Evolutionary conservation across 2,888 invertebrate genomes (phyloP).

Genomic region (Napeogenes sylphis): DNA sequence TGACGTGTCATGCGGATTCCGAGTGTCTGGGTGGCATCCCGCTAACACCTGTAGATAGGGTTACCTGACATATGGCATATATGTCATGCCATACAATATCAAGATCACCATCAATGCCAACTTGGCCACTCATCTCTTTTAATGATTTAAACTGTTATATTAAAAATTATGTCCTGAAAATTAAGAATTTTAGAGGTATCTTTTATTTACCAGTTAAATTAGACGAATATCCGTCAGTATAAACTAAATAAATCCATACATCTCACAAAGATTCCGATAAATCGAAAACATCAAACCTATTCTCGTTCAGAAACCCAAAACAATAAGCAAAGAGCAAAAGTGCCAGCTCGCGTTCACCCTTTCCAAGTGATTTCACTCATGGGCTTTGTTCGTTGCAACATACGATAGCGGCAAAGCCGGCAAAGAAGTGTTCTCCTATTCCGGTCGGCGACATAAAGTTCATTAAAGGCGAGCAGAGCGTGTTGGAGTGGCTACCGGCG

Average conservation of each 20-base stretch:
- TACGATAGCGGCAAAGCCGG: conserved; percentile 64
- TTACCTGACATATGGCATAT: not conserved
- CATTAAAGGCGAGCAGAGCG: conserved; percentile 74
- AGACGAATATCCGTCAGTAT: too few relatives aligned
- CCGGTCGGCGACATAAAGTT: conserved; percentile 74
- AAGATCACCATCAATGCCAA: not conserved
- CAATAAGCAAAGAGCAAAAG: conserved; percentile 60
- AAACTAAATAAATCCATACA: too few relatives aligned
- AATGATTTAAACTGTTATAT: too few relatives aligned
- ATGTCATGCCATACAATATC: not conserved
- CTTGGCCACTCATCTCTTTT: too few relatives aligned
- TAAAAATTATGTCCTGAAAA: too few relatives aligned
- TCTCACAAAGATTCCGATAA: conserved; percentile 7
- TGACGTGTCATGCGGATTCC: conserved; percentile 1
- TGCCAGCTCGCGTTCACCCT: conserved; percentile 59
- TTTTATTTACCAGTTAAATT: too few relatives aligned
- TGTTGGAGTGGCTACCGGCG: conserved; percentile 67
- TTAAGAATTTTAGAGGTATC: too few relatives aligned
- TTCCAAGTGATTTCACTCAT: conserved; percentile 64
- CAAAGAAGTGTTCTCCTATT: conserved; percentile 73
- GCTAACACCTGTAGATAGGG: conserved; percentile 3
- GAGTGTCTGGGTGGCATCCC: conserved; percentile 15
- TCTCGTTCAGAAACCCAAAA: conserved; percentile 50
- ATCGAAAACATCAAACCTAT: conserved; percentile 13
- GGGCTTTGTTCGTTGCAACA: conserved; percentile 69